Evolutionary conservation across 2,113 vertebrate species (phyloP), one percentile per base, ranked within the genome.

Genomic region (Varanus komodoensis): DNA sequence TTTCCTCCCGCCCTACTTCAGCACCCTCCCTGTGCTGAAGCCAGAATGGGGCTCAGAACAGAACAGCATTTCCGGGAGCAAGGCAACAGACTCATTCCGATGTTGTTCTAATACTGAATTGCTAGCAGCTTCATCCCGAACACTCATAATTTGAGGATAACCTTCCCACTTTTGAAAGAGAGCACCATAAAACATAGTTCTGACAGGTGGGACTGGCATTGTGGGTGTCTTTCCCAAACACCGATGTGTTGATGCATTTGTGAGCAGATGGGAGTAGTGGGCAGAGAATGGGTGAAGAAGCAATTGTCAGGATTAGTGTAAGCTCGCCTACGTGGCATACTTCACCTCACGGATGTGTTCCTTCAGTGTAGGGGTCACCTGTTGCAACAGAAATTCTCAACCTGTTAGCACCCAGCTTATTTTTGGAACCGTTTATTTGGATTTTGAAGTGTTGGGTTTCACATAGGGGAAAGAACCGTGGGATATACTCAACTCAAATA

Each of bases 231-330:
- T 64, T 64, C 57, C 88, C 6, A 54, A 89, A 74, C 52, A 44
- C 61, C 75, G 80, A 89, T 88, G 87, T 17, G 38, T 82, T 83
- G 80, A 82, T 89, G 71, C 69, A 32, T 61, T 83, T 64, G 48
- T 64, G 88, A 89, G 80, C 80, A 89, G 80, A 89, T 89, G 88
- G 88, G 54, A 82, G 69, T 64, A n/a, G 88, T 89, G 88, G 88
- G 80, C 69, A 89, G 88, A 32, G 83, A 64, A 75, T n/a, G 88
- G 88, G 88, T 9, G 69, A 89, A 83, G 34, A 61, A 89, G 87
- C 87, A 89, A 83, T 82, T 82, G 80, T 83, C 34, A 44, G 48
- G 87, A 89, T 74, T 82, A 61, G 69, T 64, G 69, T 15, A 74
- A 89, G 82, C 87, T 83, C 87, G 79, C 80, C 87, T 74, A 74